Evolutionary conservation across 2,797 vertebrate species (phyloP).

Genomic region (Amblyraja radiata): DNA sequence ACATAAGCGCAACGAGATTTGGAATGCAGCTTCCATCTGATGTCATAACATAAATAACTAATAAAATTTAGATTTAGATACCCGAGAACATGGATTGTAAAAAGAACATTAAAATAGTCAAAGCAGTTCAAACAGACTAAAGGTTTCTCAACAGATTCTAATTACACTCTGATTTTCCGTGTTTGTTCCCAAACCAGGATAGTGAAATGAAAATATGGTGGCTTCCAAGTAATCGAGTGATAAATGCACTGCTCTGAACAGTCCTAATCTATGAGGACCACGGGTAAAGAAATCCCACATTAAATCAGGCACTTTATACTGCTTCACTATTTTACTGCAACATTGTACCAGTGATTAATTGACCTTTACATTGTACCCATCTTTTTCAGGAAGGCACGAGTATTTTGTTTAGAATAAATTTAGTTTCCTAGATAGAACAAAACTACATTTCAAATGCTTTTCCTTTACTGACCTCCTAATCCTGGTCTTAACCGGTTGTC

Average conservation of each 20-base stretch:
- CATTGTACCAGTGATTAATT: neutral
- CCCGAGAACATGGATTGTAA: no score
- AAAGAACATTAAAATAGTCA: no score
- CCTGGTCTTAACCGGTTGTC: slow-evolving; percentile 96
- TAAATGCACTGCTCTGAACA: neutral
- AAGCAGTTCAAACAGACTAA: no score
- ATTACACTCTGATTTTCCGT: neutral
- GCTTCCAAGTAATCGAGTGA: neutral
- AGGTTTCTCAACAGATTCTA: neutral
- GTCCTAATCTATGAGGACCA: neutral
- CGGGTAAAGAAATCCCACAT: neutral
- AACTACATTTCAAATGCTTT: slow-evolving; percentile 40
- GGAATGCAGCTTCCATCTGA: no score
- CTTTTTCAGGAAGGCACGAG: neutral
- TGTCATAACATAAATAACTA: no score
- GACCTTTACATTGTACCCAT: neutral
- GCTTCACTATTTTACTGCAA: neutral
- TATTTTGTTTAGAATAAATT: neutral
- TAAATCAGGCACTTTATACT: neutral
- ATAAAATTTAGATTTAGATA: no score
- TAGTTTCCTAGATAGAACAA: neutral
- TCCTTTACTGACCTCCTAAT: slow-evolving; percentile 77
- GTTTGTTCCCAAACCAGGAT: neutral
- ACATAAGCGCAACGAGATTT: no score
- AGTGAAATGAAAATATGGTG: neutral